phyloP scores from a whole-genome alignment of 2,888 invertebrate species.

The Philaethria dido region DNA sequence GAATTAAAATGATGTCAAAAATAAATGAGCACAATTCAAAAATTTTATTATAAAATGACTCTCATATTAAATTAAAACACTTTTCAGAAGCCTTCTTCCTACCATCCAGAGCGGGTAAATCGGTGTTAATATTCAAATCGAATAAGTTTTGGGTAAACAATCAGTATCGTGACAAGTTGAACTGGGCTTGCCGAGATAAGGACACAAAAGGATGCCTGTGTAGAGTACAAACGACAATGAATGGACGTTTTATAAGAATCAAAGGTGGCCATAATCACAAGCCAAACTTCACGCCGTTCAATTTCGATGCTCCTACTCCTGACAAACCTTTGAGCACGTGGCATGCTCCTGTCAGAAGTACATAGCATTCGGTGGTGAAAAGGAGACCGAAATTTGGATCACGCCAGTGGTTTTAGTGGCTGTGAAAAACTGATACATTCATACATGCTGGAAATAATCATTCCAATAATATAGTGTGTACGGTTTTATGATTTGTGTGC shows the following conservation, averaged over 20 bases:
- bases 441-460: not conserved
- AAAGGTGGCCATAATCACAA: slow-evolving; percentile 72
- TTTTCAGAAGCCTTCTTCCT: slow-evolving; percentile 75
- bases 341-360: slow-evolving; percentile 45
- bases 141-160: slow-evolving; percentile 82
- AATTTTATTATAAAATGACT: not conserved
- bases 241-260: slow-evolving; percentile 70
- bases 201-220: slow-evolving; percentile 72
- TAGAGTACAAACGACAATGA: slow-evolving; percentile 77
- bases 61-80: slow-evolving; percentile 36
- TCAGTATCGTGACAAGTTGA: slow-evolving; percentile 73
- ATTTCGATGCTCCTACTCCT: slow-evolving; percentile 61
- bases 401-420: slow-evolving; percentile 42
- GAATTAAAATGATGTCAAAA: not conserved
- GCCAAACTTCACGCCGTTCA: slow-evolving; percentile 73
- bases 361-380: slow-evolving; percentile 30
- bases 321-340: slow-evolving; percentile 53
- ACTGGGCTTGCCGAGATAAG: slow-evolving; percentile 80
- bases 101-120: slow-evolving; percentile 77
- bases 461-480: not conserved
- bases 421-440: slow-evolving; percentile 38
- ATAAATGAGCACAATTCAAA: not conserved
- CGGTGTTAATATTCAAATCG: slow-evolving; percentile 71
- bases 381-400: slow-evolving; percentile 6
- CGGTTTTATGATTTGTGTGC: slow-evolving; percentile 11